A percentile compares a stretch with the other conserved stretches of the same genome.
Conservation (phyloP, 2,113 vertebrate species). For the Prinia subflava region DNA sequence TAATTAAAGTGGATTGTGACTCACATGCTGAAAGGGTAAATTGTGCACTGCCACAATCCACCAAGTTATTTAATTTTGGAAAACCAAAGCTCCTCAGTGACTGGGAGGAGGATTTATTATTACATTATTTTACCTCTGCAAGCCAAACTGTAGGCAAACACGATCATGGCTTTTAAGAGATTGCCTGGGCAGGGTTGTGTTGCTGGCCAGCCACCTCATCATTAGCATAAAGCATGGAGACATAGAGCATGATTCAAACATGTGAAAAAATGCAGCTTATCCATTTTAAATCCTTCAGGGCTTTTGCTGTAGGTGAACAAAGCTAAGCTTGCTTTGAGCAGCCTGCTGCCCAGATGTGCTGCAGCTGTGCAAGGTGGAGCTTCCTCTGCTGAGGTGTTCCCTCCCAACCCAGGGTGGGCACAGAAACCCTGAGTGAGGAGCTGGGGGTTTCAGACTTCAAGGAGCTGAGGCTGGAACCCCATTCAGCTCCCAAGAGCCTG, state of each 20-base stretch:
- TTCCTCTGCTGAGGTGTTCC: background rate
- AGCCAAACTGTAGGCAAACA: background rate
- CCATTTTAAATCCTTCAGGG: background rate
- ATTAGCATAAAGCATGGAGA: background rate
- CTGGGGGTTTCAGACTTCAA: background rate
- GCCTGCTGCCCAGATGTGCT: background rate
- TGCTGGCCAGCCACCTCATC: background rate
- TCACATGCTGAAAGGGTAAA: constrained; percentile 36
- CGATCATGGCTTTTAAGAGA: background rate
- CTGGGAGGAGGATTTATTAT: background rate
- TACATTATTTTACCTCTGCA: constrained; percentile 4
- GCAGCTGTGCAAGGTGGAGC: background rate
- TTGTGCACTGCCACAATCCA: background rate
- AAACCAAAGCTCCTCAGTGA: background rate
- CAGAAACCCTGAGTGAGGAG: fast-evolving
- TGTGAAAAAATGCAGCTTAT: background rate
- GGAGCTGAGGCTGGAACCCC: background rate
- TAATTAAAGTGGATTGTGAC: constrained; percentile 13
- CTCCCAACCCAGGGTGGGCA: background rate
- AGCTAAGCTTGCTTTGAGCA: background rate
- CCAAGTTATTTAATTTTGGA: background rate
- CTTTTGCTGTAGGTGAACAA: background rate
- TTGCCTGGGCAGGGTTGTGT: background rate
- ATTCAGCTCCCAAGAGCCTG: background rate
- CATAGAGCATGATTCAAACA: background rate